A percentile compares a stretch with the other conserved stretches of the same genome.
These are phyloP conservation scores for Andricus curvator DNA, from an alignment of 2,888 invertebrate species.

Conservation along the genomic window DNA sequence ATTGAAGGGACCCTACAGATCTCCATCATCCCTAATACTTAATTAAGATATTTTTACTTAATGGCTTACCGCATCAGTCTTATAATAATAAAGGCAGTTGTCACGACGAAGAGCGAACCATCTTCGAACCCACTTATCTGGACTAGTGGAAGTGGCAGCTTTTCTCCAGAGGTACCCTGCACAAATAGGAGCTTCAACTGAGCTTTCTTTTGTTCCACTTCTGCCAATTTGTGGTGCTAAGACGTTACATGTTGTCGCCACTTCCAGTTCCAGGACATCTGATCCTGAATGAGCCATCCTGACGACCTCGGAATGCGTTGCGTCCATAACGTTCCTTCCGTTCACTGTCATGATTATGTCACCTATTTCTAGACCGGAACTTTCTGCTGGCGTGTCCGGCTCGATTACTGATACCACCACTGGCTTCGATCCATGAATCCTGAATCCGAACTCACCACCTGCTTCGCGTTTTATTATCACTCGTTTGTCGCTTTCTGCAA, in stretches of 20 bases:
- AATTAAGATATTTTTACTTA: neutral
- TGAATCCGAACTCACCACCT: conserved; percentile 93
- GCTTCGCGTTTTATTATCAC: conserved; percentile 90
- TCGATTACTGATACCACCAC: conserved; percentile 98
- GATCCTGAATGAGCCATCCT: conserved; percentile 94
- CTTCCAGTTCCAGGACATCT: conserved; percentile 91
- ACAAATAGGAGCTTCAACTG: conserved; percentile 81
- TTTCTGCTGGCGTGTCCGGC: conserved; percentile 95
- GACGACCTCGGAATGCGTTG: conserved; percentile 95
- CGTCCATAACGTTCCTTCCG: conserved; percentile 93
- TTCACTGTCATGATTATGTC: conserved; percentile 96
- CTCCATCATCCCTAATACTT: too few species aligned
- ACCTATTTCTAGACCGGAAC: conserved; percentile 94
- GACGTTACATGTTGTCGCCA: conserved; percentile 92
- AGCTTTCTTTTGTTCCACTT: conserved; percentile 79
- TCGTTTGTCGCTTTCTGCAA: conserved; percentile 91
- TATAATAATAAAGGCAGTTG: conserved; percentile 97
- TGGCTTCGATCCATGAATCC: conserved; percentile 96
- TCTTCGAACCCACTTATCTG: conserved; percentile 89
- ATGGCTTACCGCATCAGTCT: conserved; percentile 89
- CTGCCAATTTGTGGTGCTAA: conserved; percentile 85
- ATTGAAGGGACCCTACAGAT: too few species aligned
- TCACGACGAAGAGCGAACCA: conserved; percentile 96
- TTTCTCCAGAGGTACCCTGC: conserved; percentile 90
- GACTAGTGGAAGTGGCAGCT: conserved; percentile 79